phyloP scores from a whole-genome alignment of 2,113 vertebrate species.

The Synodontis membranacea region DNA sequence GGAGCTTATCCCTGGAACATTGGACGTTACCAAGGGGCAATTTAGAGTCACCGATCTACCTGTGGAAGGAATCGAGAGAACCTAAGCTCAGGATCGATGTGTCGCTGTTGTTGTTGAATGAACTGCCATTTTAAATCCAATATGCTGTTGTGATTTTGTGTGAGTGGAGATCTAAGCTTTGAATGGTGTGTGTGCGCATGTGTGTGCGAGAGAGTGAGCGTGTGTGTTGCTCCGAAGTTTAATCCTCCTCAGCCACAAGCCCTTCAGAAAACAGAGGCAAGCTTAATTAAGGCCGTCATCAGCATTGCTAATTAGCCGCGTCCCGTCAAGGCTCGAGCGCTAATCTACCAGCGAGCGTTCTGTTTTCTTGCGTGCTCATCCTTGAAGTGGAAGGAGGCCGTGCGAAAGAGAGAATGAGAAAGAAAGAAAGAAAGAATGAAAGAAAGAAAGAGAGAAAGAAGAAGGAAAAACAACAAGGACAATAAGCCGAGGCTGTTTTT shows the following conservation, averaged over 20 bases:
- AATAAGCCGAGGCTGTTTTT: conserved; percentile 5
- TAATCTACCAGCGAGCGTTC: conserved; percentile 51
- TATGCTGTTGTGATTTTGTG: neutral
- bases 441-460: neutral
- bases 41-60: neutral
- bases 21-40: neutral
- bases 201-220: neutral
- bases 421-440: neutral
- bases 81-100: neutral
- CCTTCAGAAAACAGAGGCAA: conserved; percentile 55
- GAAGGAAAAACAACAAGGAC: neutral
- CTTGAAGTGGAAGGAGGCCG: conserved; percentile 45
- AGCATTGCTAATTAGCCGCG: conserved; percentile 65
- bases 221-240: neutral
- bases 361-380: conserved; percentile 30
- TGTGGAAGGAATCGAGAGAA: neutral
- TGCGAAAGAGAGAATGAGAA: neutral
- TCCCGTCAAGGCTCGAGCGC: conserved; percentile 55
- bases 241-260: conserved; percentile 25
- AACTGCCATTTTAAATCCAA: neutral
- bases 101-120: no score
- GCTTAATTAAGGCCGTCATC: conserved; percentile 66
- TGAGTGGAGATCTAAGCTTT: neutral
- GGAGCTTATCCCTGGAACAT: neutral
- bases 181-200: neutral